Conservation (phyloP, 1,140 invertebrate genomes). For the Drosophila yakuba region DNA sequence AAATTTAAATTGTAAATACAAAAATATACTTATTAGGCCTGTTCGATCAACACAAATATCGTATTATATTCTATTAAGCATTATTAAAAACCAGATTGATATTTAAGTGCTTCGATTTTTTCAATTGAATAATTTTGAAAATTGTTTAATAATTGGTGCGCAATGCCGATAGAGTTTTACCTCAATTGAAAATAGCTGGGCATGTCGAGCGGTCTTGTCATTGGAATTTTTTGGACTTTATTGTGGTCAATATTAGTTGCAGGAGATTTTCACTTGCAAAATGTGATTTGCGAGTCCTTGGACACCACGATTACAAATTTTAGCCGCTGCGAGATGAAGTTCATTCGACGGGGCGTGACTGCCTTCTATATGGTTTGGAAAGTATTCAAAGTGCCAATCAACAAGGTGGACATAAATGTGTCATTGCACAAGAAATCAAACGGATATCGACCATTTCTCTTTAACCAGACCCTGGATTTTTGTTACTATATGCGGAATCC, state of each 20-base stretch:
- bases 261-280: slow-evolving; percentile 27
- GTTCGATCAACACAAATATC: too few relatives aligned
- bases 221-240: slow-evolving; percentile 2
- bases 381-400: slow-evolving; percentile 37
- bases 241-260: neutral
- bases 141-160: neutral
- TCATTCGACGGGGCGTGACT: slow-evolving; percentile 26
- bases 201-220: slow-evolving; percentile 6
- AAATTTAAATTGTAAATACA: too few relatives aligned
- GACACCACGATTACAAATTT: slow-evolving; percentile 35
- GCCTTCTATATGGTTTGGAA: slow-evolving; percentile 29
- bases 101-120: neutral
- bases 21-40: too few relatives aligned
- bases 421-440: slow-evolving; percentile 46
- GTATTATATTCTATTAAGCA: too few relatives aligned
- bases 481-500: slow-evolving; percentile 48
- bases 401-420: slow-evolving; percentile 38
- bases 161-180: neutral
- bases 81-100: neutral
- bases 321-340: slow-evolving; percentile 43
- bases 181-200: neutral
- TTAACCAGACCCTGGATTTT: slow-evolving; percentile 39
- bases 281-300: slow-evolving; percentile 34
- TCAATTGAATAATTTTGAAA: neutral
- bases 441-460: slow-evolving; percentile 33